Conservation (phyloP, 2,888 invertebrate genomes). For the Diarsia dahlii region DNA sequence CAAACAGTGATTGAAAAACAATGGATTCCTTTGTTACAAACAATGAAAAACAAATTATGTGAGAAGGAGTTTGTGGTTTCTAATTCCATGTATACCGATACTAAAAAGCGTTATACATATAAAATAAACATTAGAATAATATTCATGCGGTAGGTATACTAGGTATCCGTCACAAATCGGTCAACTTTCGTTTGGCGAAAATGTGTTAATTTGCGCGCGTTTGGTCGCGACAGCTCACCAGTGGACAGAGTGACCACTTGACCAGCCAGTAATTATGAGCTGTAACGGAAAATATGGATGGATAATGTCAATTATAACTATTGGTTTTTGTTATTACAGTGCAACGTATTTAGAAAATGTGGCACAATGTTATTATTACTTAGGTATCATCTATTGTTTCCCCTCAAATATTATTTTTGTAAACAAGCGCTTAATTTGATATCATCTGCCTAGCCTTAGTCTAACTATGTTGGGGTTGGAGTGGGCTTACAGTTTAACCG, state of each 20-base stretch:
- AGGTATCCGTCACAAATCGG: conserved; percentile 40
- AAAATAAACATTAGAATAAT: conserved; percentile 14
- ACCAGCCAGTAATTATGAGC: conserved; percentile 30
- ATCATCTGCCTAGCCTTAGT: no score
- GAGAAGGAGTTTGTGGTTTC: background rate
- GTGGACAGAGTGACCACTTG: background rate
- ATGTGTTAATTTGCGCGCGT: conserved; percentile 50
- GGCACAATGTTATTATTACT: background rate
- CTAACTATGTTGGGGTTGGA: no score
- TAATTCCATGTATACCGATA: background rate
- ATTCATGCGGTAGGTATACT: conserved; percentile 11
- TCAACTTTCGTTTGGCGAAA: conserved; percentile 58
- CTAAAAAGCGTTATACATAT: background rate
- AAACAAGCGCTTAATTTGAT: no score
- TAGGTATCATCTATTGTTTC: no score
- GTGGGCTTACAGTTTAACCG: no score
- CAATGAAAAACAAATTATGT: conserved; percentile 2
- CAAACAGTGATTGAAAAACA: background rate
- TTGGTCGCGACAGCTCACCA: conserved; percentile 28
- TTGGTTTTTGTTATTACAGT: background rate
- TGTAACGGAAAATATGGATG: conserved; percentile 22
- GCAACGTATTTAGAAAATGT: background rate
- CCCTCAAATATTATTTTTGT: background rate
- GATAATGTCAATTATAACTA: conserved; percentile 15
- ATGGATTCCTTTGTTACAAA: background rate